Conservation (phyloP, 2,113 vertebrate species). For the Silurus asotus region DNA sequence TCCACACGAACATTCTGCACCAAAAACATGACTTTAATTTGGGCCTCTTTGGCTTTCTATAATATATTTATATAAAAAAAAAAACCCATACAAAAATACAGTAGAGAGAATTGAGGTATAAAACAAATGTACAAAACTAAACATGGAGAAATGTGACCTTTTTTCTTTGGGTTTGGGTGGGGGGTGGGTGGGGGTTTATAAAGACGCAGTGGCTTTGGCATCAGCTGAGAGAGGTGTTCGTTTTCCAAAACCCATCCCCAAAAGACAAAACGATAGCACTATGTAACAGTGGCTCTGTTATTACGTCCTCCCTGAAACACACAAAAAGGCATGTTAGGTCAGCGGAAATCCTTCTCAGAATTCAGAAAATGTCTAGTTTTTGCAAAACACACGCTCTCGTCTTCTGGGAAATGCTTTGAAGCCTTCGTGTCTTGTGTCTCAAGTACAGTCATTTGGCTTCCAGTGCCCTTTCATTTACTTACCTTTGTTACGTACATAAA, state of each 20-base stretch:
- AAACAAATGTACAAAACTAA: constrained; percentile 80
- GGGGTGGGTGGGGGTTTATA: constrained; percentile 36
- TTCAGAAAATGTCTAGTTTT: constrained; percentile 7
- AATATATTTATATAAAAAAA: constrained; percentile 49
- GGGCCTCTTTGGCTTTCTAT: constrained; percentile 53
- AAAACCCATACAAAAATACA: constrained; percentile 77
- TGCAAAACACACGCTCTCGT: not conserved
- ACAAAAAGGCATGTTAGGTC: constrained; percentile 37
- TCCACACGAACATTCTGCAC: constrained; percentile 37
- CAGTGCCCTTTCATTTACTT: constrained; percentile 39
- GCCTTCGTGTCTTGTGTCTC: constrained; percentile 1
- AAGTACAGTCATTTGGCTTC: constrained; percentile 53
- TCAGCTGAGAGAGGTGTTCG: constrained; percentile 29
- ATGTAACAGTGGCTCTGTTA: constrained; percentile 55
- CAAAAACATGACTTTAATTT: constrained; percentile 25
- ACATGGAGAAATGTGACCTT: constrained; percentile 53
- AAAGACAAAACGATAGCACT: constrained; percentile 67
- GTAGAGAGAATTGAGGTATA: constrained; percentile 96
- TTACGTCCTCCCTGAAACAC: constrained; percentile 69
- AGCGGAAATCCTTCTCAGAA: not conserved
- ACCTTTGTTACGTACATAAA: not conserved
- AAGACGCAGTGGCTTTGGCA: constrained; percentile 51
- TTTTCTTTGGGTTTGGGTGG: not conserved
- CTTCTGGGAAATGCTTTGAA: constrained; percentile 50
- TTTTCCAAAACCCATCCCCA: not conserved